phyloP scores from a whole-genome alignment of 2,797 vertebrate genomes.

The Paguma larvata region DNA sequence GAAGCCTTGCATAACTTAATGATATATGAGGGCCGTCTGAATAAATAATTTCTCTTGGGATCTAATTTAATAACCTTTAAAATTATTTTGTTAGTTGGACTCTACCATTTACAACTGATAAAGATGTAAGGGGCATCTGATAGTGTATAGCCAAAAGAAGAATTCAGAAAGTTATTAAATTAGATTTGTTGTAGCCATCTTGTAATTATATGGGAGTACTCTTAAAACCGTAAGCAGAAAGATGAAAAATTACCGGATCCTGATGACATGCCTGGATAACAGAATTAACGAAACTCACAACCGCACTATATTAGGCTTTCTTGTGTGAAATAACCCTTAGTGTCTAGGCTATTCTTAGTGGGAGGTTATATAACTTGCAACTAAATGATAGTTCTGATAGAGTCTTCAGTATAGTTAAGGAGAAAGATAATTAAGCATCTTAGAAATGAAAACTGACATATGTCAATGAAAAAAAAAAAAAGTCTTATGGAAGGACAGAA shows the following conservation, averaged over 20 bases:
- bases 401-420: background rate
- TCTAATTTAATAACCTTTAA: background rate
- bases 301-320: background rate
- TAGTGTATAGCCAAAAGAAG: background rate
- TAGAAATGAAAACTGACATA: background rate
- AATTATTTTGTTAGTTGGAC: background rate
- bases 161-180: background rate
- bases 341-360: background rate
- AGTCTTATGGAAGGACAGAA: background rate
- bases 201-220: background rate
- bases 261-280: background rate
- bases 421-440: background rate
- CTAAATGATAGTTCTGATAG: background rate
- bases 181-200: background rate
- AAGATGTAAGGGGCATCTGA: background rate
- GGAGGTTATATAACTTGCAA: background rate
- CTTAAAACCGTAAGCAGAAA: background rate
- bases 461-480: background rate
- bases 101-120: background rate
- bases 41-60: background rate
- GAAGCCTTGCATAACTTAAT: background rate
- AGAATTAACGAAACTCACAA: background rate
- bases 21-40: background rate
- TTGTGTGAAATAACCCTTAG: background rate
- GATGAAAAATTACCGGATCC: background rate